phyloP scores from a whole-genome alignment of 2,888 invertebrate species.

The Meteorus colon region DNA sequence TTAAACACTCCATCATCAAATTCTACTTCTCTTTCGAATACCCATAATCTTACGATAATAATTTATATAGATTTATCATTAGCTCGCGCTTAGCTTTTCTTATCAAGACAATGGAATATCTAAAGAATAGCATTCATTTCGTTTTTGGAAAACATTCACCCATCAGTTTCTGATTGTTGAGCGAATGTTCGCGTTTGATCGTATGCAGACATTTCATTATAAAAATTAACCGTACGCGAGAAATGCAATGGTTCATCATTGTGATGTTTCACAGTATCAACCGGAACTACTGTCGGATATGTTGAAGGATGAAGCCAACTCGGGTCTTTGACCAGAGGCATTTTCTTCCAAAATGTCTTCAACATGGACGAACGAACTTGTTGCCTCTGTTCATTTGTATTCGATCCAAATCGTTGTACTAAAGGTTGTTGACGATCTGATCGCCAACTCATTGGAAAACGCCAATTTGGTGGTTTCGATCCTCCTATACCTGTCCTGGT shows the following conservation, averaged over 20 bases:
- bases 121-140: slow-evolving; percentile 23
- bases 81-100: background rate
- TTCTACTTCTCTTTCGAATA: background rate
- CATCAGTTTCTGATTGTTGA: slow-evolving; percentile 48
- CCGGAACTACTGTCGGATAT: slow-evolving; percentile 8
- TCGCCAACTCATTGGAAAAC: slow-evolving; percentile 54
- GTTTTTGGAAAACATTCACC: slow-evolving; percentile 44
- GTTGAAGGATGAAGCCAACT: slow-evolving; percentile 47
- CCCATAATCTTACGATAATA: background rate
- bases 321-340: slow-evolving; percentile 64
- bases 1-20: background rate
- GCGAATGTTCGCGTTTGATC: slow-evolving; percentile 53
- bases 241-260: background rate
- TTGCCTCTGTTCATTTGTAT: slow-evolving; percentile 50
- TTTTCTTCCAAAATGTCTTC: slow-evolving; percentile 62
- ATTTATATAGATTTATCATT: background rate
- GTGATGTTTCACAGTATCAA: background rate
- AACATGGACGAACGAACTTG: slow-evolving; percentile 58
- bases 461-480: slow-evolving; percentile 58
- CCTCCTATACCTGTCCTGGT: background rate
- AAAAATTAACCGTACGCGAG: slow-evolving; percentile 47
- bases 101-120: background rate
- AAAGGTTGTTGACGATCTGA: slow-evolving; percentile 49
- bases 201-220: slow-evolving; percentile 52
- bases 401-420: slow-evolving; percentile 23